Evolutionary conservation across 2,888 invertebrate species (phyloP).

Genomic region (Pachliopta kotzebuea): DNA sequence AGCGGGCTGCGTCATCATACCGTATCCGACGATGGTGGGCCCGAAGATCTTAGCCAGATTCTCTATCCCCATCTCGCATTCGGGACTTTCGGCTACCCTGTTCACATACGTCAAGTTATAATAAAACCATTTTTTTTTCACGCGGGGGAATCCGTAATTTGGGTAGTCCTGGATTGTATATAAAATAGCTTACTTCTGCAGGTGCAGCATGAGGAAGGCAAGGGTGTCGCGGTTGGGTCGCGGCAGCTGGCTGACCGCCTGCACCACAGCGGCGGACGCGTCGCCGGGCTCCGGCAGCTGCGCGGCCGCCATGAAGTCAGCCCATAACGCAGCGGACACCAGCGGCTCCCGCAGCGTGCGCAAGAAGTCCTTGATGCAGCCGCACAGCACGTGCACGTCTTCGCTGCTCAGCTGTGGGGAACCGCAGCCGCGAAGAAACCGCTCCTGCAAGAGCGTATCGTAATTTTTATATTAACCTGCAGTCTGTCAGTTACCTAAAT

Average conservation of each 20-base stretch:
- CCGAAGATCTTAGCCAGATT: conserved; percentile 96
- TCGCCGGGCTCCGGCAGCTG: conserved; percentile 78
- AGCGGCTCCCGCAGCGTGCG: conserved; percentile 93
- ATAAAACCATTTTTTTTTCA: too few relatives aligned
- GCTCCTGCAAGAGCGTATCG: conserved; percentile 76
- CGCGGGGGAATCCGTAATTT: too few relatives aligned
- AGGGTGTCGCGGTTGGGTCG: conserved; percentile 96
- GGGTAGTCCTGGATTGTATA: too few relatives aligned
- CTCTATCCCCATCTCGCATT: conserved; percentile 94
- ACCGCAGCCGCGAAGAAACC: conserved; percentile 92
- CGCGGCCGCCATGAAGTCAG: conserved; percentile 88
- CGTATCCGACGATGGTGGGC: conserved; percentile 95
- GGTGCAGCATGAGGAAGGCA: conserved; percentile 94
- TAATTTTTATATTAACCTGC: too few relatives aligned
- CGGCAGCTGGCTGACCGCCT: conserved; percentile 91
- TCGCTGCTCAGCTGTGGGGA: conserved; percentile 87
- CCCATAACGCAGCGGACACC: conserved; percentile 90
- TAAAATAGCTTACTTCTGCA: conserved; percentile 83
- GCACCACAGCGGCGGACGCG: conserved; percentile 83
- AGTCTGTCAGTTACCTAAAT: too few relatives aligned
- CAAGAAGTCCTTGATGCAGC: conserved; percentile 96
- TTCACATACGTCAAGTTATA: too few relatives aligned
- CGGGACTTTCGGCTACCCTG: conserved; percentile 90
- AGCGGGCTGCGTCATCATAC: conserved; percentile 86
- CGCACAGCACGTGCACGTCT: conserved; percentile 94